Percentiles rank a stretch among this genome's conserved stretches.
phyloP scores from a whole-genome alignment of 2,888 invertebrate species.

The Eumerus sabulonum region DNA sequence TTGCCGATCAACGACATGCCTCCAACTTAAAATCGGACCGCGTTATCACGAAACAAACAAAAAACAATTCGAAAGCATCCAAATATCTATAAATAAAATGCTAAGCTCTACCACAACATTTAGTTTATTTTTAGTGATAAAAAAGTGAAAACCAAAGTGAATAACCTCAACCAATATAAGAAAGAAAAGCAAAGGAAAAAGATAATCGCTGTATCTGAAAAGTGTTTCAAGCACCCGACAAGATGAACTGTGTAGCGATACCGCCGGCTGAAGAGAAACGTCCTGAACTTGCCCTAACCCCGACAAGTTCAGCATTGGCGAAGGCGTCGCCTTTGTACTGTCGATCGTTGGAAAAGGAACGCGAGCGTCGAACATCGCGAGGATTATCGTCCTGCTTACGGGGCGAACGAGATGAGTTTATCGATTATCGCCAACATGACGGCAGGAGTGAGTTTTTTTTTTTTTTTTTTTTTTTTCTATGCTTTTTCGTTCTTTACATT shows the following conservation, averaged over 20 bases:
- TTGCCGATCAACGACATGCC: slow-evolving; percentile 18
- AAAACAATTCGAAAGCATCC: slow-evolving; percentile 10
- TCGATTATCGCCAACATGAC: slow-evolving; percentile 74
- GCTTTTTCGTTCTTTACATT: neutral
- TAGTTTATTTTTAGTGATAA: slow-evolving; percentile 42
- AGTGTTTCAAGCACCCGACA: slow-evolving; percentile 14
- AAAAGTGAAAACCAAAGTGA: slow-evolving; percentile 33
- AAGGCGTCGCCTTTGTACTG: slow-evolving; percentile 71
- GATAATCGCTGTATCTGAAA: neutral
- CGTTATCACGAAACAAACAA: neutral
- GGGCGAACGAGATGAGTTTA: slow-evolving; percentile 78
- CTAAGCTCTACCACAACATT: slow-evolving; percentile 16
- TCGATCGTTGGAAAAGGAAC: slow-evolving; percentile 71
- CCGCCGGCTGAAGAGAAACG: slow-evolving; percentile 74
- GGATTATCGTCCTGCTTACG: slow-evolving; percentile 78
- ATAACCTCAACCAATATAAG: slow-evolving; percentile 2
- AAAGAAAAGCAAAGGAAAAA: slow-evolving; percentile 5
- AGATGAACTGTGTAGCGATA: slow-evolving; percentile 78
- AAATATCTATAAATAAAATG: slow-evolving; percentile 39
- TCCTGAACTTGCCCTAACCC: slow-evolving; percentile 70
- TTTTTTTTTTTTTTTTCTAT: slow-evolving; percentile 5
- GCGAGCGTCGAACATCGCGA: slow-evolving; percentile 76
- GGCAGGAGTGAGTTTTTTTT: slow-evolving; percentile 66
- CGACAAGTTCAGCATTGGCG: slow-evolving; percentile 51
- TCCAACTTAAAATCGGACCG: slow-evolving; percentile 16